Base-by-base conservation (phyloP, 2,888 invertebrate genomes). In the Oxystoma pomonae region DNA sequence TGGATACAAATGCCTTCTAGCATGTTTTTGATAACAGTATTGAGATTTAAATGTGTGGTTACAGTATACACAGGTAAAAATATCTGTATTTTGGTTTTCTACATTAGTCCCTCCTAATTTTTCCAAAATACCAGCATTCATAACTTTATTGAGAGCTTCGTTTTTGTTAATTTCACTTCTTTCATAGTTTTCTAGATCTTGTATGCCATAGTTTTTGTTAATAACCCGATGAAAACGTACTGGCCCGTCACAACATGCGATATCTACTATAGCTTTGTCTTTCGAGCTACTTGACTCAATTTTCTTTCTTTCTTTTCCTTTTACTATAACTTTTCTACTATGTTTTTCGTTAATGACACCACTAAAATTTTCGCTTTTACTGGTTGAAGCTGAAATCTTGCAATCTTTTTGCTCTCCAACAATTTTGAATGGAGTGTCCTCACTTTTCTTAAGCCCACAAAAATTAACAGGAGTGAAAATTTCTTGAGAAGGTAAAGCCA, bases 191-290 rank as follows among this genome's bases (percentile, higher is more conserved):
- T 76, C 77, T 50, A 63, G 65, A 22, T 66, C 64, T 20, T 77
- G 76, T 7, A 80, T 65, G 1, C 83, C 86, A 82, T 93, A 95
- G 64, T 92, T 91, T 58, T 87, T 88, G 81, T 95, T 95, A 1
- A 93, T 81, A 1, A 95, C 92, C 1, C 94, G 84, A 72, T 92
- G 91, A 80, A 95, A 91, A 20, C 90, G 84, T 0, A 95, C 94
- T 0, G 95, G 95, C 0, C 95, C 95, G 78, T 95, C 95, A 79
- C 95, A 95, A 67, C 91, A 93, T 0, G 94, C 95, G n/a, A 94
- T 86, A 78, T 95, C 94, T 65, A 92, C 81, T 1, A 94, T 87
- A 0, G 90, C 87, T 75, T 85, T 86, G 22, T 79, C 77, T 67
- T 74, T 71, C 16, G 20, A 59, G 50, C 55, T 55, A 35, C 12